phyloP scores from a whole-genome alignment of 2,888 invertebrate species.

The Sinhomidia bicolor region DNA sequence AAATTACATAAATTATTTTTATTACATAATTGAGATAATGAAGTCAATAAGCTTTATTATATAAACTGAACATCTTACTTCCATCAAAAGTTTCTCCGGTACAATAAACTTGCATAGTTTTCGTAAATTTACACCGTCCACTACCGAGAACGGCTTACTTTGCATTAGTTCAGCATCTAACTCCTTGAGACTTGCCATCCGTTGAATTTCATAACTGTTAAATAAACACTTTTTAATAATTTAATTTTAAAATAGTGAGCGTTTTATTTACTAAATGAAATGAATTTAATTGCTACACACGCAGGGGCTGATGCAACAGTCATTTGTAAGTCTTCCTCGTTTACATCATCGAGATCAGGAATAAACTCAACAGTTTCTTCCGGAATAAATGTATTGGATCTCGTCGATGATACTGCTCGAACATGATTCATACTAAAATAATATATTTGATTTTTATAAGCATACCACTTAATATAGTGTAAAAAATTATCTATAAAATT shows the following conservation, averaged over 20 bases:
- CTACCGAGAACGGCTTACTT: constrained; percentile 78
- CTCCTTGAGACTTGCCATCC: constrained; percentile 79
- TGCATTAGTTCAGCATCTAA: constrained; percentile 79
- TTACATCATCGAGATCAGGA: constrained; percentile 79
- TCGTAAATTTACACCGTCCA: constrained; percentile 77
- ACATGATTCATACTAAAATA: constrained; percentile 49
- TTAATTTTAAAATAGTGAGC: too few relatives aligned
- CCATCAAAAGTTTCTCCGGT: constrained; percentile 78
- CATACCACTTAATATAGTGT: neutral
- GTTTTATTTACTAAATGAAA: too few relatives aligned
- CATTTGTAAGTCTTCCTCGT: constrained; percentile 78
- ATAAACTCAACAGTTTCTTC: constrained; percentile 76
- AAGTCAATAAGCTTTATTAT: neutral
- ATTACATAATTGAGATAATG: neutral
- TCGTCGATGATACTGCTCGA: constrained; percentile 42
- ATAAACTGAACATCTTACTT: constrained; percentile 56
- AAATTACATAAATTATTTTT: neutral
- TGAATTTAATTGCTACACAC: too few relatives aligned
- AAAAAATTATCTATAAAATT: neutral
- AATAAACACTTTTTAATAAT: constrained; percentile 11
- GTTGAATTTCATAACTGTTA: constrained; percentile 77
- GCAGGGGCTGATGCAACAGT: constrained; percentile 79
- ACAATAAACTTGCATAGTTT: constrained; percentile 77
- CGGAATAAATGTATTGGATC: constrained; percentile 56
- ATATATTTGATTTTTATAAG: constrained; percentile 12